Evolutionary conservation across 2,113 vertebrate genomes (phyloP).

Genomic region (Illadopsis cleaveri): DNA sequence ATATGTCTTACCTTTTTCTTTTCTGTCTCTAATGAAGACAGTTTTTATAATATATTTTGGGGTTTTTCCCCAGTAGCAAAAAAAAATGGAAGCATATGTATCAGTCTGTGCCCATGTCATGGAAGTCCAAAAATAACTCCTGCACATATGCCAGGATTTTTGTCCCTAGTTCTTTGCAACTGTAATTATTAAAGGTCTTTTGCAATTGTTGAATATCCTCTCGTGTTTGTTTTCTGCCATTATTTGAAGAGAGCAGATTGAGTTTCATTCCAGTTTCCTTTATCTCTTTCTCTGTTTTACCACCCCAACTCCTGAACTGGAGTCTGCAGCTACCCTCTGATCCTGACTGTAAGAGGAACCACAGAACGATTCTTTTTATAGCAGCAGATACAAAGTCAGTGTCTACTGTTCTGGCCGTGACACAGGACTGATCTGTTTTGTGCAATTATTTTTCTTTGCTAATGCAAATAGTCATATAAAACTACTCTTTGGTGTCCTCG

Average conservation of each 20-base stretch:
- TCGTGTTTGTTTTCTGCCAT: not conserved
- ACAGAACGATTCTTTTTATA: not conserved
- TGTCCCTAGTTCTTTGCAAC: not conserved
- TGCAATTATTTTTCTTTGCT: not conserved
- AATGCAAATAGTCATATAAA: not conserved
- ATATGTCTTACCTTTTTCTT: not conserved
- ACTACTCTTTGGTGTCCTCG: not conserved
- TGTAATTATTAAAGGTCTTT: not conserved
- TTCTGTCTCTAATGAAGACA: not conserved
- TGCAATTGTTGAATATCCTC: not conserved
- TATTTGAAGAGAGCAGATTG: not conserved
- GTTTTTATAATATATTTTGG: not conserved
- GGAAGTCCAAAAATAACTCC: not conserved
- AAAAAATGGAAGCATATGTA: not conserved
- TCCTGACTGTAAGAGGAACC: not conserved
- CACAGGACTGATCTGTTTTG: not conserved
- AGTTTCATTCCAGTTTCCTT: not conserved
- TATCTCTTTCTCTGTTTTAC: not conserved
- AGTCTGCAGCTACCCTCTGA: not conserved
- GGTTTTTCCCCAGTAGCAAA: not conserved
- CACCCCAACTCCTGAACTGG: not conserved
- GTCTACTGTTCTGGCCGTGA: not conserved
- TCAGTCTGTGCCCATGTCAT: not conserved
- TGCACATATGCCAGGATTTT: not conserved
- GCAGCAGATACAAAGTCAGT: not conserved